Base-by-base conservation (phyloP, 2,888 invertebrate genomes). In the Drosophila neoperkinsi region DNA sequence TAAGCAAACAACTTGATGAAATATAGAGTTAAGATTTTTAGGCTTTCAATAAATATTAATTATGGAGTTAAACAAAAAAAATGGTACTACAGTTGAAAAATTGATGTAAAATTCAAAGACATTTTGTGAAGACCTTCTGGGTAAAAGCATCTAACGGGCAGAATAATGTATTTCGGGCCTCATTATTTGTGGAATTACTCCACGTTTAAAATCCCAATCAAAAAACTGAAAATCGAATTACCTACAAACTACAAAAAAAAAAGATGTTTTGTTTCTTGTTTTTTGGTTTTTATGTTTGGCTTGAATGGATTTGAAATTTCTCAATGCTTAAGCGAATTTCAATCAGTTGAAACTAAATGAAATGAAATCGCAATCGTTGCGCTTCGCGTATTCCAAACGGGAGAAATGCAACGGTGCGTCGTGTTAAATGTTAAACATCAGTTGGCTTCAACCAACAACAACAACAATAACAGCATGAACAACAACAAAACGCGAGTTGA, bases 351-450 rank as follows among this genome's bases (percentile, higher is more conserved):
- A 76, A 71, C 46, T 55, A 58, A 76, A 77, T 67, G 62, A 71
- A 71, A 75, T 58, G 59, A 76, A 76, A 76, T 71, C 71, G 71
- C 66, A 71, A 67, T 11, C 62, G 79, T 71, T 71, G 63, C 79
- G 77, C 74, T 74, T 74, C 36, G 63, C 49, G 30, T 61, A 13
- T 34, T 58, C 13, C 58, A 49, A 36, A 36, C 55, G 31, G 61
- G 63, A 60, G 77, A 79, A 78, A 78, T 78, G 78, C 75, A 75
- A 43, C 52, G 46, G 59, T 49, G 63, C 59, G 59, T 46, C 66
- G 63, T 79, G 74, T 71, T 71, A 61, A 77, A 76, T 67, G 51
- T 49, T 71, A 56, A 67, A 60, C 50, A 76, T 49, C 38, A 66
- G 56, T 52, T 51, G 55, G 55, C 46, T 31, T 58, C 30, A 58